Percentiles rank a stretch among this genome's conserved stretches.
These are phyloP conservation scores for Cerceris rybyensis DNA, from an alignment of 2,888 invertebrate species.

Conservation along the genomic window DNA sequence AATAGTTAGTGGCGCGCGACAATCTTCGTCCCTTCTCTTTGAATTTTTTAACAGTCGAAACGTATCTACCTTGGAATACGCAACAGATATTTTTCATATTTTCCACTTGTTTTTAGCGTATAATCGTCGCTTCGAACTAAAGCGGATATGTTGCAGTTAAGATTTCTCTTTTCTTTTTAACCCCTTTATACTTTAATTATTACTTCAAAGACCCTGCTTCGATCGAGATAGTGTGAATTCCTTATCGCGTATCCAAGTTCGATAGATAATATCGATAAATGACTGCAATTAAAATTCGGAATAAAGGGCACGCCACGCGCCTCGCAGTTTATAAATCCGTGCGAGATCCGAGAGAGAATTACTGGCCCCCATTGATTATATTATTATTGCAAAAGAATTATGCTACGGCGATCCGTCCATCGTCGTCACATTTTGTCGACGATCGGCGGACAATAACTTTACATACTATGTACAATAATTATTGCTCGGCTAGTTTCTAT, in stretches of 20 bases:
- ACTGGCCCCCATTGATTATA: constrained; percentile 79
- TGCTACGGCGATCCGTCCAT: constrained; percentile 46
- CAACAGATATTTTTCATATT: not conserved
- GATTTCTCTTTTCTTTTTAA: too few species aligned
- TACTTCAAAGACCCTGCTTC: too few species aligned
- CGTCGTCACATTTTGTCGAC: constrained; percentile 22
- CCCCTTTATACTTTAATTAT: too few species aligned
- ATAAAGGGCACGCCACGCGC: constrained; percentile 67
- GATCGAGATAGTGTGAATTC: not conserved
- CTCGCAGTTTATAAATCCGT: constrained; percentile 78
- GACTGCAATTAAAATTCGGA: constrained; percentile 46
- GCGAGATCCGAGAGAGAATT: constrained; percentile 81
- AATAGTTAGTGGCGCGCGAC: constrained; percentile 78
- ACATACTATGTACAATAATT: constrained; percentile 63
- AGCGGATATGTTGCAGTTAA: too few species aligned
- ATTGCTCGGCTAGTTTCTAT: constrained; percentile 55
- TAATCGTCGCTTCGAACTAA: too few species aligned
- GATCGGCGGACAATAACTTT: constrained; percentile 44
- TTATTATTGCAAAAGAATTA: constrained; percentile 61
- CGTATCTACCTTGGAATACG: not conserved
- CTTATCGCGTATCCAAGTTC: not conserved
- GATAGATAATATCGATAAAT: constrained; percentile 14
- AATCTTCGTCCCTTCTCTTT: constrained; percentile 43
- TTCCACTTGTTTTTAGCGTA: not conserved
- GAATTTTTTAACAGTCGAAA: constrained; percentile 36